Base-by-base conservation (phyloP, 2,797 vertebrate species). In the Enteromius paludinosus region DNA sequence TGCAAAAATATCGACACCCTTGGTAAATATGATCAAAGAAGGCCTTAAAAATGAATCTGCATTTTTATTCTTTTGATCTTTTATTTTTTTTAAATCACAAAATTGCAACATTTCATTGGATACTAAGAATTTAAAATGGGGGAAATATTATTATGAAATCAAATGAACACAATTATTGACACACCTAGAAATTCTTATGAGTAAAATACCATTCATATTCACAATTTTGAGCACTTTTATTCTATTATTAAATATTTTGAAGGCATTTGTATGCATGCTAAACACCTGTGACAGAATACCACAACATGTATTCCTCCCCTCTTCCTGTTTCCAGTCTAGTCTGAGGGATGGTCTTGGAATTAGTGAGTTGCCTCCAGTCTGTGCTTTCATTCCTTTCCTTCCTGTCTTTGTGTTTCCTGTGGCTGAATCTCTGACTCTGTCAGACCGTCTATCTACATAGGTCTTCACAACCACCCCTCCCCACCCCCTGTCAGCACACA, bases 401-500 rank as follows among this genome's bases (percentile, higher is more conserved):
- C 74, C 78, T 79, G 81, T 25, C 81, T 76, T 83, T 75, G 54
- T 82, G 81, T 66, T 78, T 84, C 78, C 66, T 77, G 18, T 23
- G 20, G 17, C 52, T 5, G 4, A 74, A 23, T 70, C 72, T 70
- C 59, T 15, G 38, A 62, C 23, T 7, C 9, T 49, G 17, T 9
- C 30, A 64, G 56, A n/a, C 30, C 4, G 65, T 71, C 12, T 56
- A 68, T 79, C 65, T 17, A 7, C 10, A 38, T 28, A 35, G 38
- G 41, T 47, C 54, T 78, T 79, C 80, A 49, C 83, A 49, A 75
- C n/a, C 80, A 43, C n/a, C 89, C 87, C 85, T 78, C 84, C 89
- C 90, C 88, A 89, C 85, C 86, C 84, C 85, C 92, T 90, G 91
- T 93, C 91, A 91, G 91, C 88, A 84, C 86, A 83, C 3, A 30